Conservation (phyloP, 2,888 invertebrate genomes). For the Hirtodrosophila alboralis region DNA sequence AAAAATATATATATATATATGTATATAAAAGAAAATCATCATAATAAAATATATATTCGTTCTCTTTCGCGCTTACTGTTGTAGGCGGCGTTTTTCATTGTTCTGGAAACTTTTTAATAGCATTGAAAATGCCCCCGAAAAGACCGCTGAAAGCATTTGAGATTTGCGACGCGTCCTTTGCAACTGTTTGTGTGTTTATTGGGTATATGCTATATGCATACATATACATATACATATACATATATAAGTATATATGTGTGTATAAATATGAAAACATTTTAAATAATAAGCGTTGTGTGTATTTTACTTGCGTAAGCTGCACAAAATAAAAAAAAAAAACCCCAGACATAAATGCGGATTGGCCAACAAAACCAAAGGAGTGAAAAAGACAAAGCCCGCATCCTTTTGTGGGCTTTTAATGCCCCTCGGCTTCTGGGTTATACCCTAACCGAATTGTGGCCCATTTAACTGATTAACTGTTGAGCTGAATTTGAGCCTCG, state of each 20-base stretch:
- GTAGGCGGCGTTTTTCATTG: slow-evolving; percentile 33
- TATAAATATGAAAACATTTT: slow-evolving; percentile 40
- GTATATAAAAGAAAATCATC: slow-evolving; percentile 42
- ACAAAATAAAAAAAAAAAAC: no score
- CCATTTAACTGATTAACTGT: neutral
- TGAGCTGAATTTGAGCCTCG: neutral
- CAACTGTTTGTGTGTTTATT: slow-evolving; percentile 3
- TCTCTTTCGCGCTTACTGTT: slow-evolving; percentile 15
- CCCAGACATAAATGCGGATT: slow-evolving; percentile 30
- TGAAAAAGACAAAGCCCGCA: slow-evolving; percentile 23
- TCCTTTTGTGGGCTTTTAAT: slow-evolving; percentile 11
- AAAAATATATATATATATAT: slow-evolving; percentile 37
- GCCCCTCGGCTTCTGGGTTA: slow-evolving; percentile 11
- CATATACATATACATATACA: no score
- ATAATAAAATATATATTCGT: slow-evolving; percentile 63
- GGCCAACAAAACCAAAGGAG: slow-evolving; percentile 25
- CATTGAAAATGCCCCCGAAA: slow-evolving; percentile 58
- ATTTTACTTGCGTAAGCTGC: slow-evolving; percentile 23
- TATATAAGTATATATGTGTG: slow-evolving; percentile 6
- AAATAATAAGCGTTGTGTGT: slow-evolving; percentile 60
- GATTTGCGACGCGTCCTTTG: slow-evolving; percentile 56
- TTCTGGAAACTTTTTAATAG: slow-evolving; percentile 75
- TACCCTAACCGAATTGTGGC: slow-evolving; percentile 1
- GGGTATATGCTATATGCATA: no score
- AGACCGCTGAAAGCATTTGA: slow-evolving; percentile 60